A percentile compares a stretch with the other conserved stretches of the same genome.
Conservation (phyloP, 1,140 invertebrate genomes). For the Frieseomelitta varia region DNA sequence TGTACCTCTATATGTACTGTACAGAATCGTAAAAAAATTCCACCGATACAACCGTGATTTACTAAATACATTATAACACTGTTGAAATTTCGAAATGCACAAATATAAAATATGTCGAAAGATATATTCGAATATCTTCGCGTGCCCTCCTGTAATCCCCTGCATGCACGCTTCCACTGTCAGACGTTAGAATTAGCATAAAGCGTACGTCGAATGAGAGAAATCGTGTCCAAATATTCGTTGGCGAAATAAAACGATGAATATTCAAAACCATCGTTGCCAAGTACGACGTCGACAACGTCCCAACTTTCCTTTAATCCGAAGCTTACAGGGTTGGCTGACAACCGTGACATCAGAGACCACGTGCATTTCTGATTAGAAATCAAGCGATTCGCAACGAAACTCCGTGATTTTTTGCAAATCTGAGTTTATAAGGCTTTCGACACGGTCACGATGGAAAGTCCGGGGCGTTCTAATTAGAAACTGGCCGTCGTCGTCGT, state of each 20-base stretch:
- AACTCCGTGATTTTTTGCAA: not conserved
- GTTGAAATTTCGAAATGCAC: too few species aligned
- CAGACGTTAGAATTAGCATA: not conserved
- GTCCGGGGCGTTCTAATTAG: conserved; percentile 13
- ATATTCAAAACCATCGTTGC: not conserved
- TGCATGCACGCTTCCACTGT: not conserved
- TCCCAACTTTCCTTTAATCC: not conserved
- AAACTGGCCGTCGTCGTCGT: conserved; percentile 7
- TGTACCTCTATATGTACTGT: too few species aligned
- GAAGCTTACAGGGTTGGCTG: not conserved
- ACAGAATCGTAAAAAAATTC: too few species aligned
- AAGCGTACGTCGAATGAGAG: not conserved
- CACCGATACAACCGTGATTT: too few species aligned
- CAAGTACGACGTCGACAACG: not conserved
- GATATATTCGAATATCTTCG: too few species aligned
- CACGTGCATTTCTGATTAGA: too few species aligned
- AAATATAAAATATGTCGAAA: too few species aligned
- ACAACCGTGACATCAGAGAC: not conserved
- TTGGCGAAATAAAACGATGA: not conserved
- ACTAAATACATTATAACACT: too few species aligned
- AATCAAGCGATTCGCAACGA: not conserved
- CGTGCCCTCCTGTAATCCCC: not conserved
- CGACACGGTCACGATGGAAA: not conserved
- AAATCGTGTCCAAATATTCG: not conserved
- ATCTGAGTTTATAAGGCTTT: not conserved